A percentile compares a stretch with the other conserved stretches of the same genome.
phyloP scores from a whole-genome alignment of 2,113 vertebrate genomes.

The Thalassarche chlororhynchos region DNA sequence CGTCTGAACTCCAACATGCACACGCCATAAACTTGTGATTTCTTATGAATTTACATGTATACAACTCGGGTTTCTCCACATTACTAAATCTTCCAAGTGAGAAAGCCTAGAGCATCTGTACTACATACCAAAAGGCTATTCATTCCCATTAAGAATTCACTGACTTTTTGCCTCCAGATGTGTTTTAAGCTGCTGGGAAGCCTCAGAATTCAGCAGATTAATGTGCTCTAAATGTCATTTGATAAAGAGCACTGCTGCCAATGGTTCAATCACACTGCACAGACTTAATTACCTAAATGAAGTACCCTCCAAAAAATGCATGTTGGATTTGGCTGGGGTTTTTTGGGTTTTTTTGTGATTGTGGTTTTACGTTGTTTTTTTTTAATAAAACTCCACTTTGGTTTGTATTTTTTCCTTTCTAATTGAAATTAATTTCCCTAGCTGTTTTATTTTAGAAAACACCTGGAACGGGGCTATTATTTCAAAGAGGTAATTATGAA shows the following conservation, averaged over 20 bases:
- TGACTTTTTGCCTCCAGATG: conserved; percentile 20
- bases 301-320: conserved; percentile 49
- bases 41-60: not conserved
- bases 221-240: conserved; percentile 42
- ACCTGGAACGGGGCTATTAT: conserved; percentile 74
- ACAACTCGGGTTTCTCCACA: not conserved
- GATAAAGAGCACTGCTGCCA: conserved; percentile 50
- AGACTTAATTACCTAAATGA: conserved; percentile 69
- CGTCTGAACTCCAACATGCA: not conserved
- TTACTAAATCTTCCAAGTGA: not conserved
- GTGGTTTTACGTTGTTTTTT: not conserved
- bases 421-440: conserved; percentile 78
- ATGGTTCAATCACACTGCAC: conserved; percentile 7
- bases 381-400: conserved; percentile 14
- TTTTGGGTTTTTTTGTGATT: not conserved
- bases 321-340: not conserved
- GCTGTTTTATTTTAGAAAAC: conserved; percentile 76
- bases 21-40: not conserved
- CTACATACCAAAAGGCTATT: conserved; percentile 1
- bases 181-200: not conserved
- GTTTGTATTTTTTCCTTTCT: conserved; percentile 67
- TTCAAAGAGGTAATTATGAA: conserved; percentile 77
- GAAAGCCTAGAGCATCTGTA: conserved; percentile 15
- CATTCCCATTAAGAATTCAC: conserved; percentile 12
- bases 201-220: conserved; percentile 24